phyloP scores from a whole-genome alignment of 2,888 invertebrate genomes.

The Oegoconia quadripuncta region DNA sequence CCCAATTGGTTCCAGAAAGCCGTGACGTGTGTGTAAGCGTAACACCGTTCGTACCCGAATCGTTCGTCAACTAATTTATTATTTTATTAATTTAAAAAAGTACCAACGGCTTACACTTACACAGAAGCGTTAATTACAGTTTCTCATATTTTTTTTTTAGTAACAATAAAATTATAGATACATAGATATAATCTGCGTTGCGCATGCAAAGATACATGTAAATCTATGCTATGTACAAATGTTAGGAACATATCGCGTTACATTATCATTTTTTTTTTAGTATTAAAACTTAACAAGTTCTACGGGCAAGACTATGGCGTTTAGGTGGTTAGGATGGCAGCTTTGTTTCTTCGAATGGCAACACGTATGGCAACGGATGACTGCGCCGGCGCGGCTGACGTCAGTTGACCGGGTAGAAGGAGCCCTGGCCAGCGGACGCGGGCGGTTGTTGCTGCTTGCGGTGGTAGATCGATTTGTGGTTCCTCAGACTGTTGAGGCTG shows the following conservation, averaged over 20 bases:
- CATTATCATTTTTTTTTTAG: slow-evolving; percentile 45
- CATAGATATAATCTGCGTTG: slow-evolving; percentile 64
- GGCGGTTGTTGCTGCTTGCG: slow-evolving; percentile 87
- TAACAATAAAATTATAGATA: slow-evolving; percentile 60
- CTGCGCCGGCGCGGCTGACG: slow-evolving; percentile 38
- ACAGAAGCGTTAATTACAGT: slow-evolving; percentile 45
- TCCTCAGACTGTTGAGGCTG: slow-evolving; percentile 93
- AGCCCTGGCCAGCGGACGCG: slow-evolving; percentile 51
- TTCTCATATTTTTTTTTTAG: slow-evolving; percentile 40
- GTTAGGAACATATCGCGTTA: slow-evolving; percentile 77
- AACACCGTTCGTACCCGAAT: slow-evolving; percentile 17
- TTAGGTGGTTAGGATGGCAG: slow-evolving; percentile 74
- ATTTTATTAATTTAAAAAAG: background rate
- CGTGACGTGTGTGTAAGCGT: slow-evolving; percentile 30
- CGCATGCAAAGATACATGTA: slow-evolving; percentile 69
- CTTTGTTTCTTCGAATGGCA: slow-evolving; percentile 64
- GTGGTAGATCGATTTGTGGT: slow-evolving; percentile 96
- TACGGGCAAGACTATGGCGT: slow-evolving; percentile 76
- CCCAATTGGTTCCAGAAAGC: slow-evolving; percentile 77
- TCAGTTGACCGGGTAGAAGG: slow-evolving; percentile 73
- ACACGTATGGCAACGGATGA: slow-evolving; percentile 24
- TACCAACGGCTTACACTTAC: slow-evolving; percentile 41
- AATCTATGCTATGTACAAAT: slow-evolving; percentile 77
- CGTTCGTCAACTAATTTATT: background rate
- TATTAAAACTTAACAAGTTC: slow-evolving; percentile 71